Conservation (phyloP, 2,113 vertebrate species). For the Forbesichthys papilliferus region DNA sequence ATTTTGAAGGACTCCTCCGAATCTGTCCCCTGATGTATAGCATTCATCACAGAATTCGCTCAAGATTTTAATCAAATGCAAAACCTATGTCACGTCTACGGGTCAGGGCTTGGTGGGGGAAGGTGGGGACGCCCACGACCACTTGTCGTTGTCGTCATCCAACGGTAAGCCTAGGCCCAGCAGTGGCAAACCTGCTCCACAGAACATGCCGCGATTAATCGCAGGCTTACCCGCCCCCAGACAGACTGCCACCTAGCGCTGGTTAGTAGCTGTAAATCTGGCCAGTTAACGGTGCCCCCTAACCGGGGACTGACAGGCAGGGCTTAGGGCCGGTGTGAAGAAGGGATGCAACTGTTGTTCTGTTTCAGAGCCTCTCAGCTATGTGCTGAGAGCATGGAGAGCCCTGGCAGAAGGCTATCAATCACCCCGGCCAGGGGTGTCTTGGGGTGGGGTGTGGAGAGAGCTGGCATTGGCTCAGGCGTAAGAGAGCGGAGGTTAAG, state of each 20-base stretch:
- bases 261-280: constrained; percentile 84
- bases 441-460: constrained; percentile 22
- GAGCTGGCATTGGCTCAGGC: constrained; percentile 15
- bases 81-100: neutral
- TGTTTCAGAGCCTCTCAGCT: constrained; percentile 80
- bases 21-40: too few relatives aligned
- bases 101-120: constrained; percentile 10
- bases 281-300: constrained; percentile 75
- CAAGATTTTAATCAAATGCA: too few relatives aligned
- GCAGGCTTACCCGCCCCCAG: constrained; percentile 27
- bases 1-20: too few relatives aligned
- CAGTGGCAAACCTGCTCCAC: constrained; percentile 54
- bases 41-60: too few relatives aligned
- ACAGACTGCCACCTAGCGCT: constrained; percentile 69
- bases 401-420: constrained; percentile 80
- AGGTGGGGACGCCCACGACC: neutral
- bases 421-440: constrained; percentile 69
- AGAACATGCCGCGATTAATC: constrained; percentile 52
- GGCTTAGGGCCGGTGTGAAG: constrained; percentile 79
- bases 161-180: constrained; percentile 17
- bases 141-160: constrained; percentile 39
- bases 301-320: constrained; percentile 82
- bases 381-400: constrained; percentile 80
- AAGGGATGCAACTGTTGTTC: constrained; percentile 83
- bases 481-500: constrained; percentile 12